phyloP scores from a whole-genome alignment of 2,888 invertebrate genomes.

The Perdita meconis region DNA sequence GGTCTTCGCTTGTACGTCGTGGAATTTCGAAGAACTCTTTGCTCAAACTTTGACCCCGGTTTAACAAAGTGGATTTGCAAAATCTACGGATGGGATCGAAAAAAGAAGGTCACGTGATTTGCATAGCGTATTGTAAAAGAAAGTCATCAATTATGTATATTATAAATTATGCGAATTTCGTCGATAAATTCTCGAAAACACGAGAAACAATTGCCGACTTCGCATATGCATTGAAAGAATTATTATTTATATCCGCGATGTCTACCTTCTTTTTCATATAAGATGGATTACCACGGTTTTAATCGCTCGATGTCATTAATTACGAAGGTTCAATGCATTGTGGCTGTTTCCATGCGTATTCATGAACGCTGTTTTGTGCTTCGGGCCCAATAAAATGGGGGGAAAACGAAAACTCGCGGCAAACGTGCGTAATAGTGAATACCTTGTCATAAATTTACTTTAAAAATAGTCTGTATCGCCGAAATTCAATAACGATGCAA shows the following conservation, averaged over 20 bases:
- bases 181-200: background rate
- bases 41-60: too few relatives aligned
- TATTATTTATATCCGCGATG: background rate
- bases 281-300: background rate
- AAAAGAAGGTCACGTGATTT: background rate
- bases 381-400: slow-evolving; percentile 19
- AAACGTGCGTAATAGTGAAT: slow-evolving; percentile 34
- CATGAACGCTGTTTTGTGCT: slow-evolving; percentile 53
- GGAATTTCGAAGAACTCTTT: too few relatives aligned
- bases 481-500: too few relatives aligned
- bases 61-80: too few relatives aligned
- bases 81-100: too few relatives aligned
- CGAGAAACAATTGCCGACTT: background rate
- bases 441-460: slow-evolving; percentile 40
- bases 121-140: background rate
- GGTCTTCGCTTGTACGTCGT: too few relatives aligned
- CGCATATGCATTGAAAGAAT: background rate
- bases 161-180: slow-evolving; percentile 2
- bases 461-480: background rate
- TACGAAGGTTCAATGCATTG: slow-evolving; percentile 70
- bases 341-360: slow-evolving; percentile 66
- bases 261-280: background rate
- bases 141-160: background rate
- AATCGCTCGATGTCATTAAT: slow-evolving; percentile 70
- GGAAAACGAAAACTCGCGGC: slow-evolving; percentile 32